These are phyloP conservation scores for Anomalospiza imberbis DNA, from an alignment of 2,797 vertebrate genomes.

Conservation along the genomic window DNA sequence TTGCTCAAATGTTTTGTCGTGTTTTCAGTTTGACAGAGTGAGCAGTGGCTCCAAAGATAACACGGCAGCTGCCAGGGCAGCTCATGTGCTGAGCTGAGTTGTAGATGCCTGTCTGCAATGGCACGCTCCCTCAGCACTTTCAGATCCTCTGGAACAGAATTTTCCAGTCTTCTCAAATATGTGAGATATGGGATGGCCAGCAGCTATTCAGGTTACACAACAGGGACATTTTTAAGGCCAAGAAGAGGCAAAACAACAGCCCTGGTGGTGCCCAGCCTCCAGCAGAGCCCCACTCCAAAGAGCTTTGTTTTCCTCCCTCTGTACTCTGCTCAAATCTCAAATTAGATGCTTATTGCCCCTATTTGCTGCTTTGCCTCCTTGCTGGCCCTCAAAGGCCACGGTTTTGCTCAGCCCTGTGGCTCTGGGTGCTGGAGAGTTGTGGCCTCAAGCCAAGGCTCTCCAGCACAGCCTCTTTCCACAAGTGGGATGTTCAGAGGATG, in stretches of 20 bases:
- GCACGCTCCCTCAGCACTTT: slow-evolving; percentile 14
- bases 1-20: slow-evolving; percentile 38
- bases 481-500: neutral
- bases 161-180: slow-evolving; percentile 35
- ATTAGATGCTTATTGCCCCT: neutral
- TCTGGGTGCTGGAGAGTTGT: neutral
- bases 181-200: slow-evolving; percentile 10
- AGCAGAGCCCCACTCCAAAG: neutral
- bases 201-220: slow-evolving; percentile 50
- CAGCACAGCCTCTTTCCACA: neutral
- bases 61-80: slow-evolving; percentile 28
- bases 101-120: slow-evolving; percentile 33
- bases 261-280: neutral
- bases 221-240: slow-evolving; percentile 3
- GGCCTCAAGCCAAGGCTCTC: neutral
- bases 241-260: slow-evolving; percentile 8
- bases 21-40: slow-evolving; percentile 34
- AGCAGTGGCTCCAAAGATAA: slow-evolving; percentile 60
- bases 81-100: neutral
- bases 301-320: neutral
- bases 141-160: slow-evolving; percentile 29
- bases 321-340: neutral
- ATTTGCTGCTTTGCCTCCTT: neutral
- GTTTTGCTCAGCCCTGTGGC: neutral
- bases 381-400: neutral